Conservation (phyloP, 2,113 vertebrate genomes). For the Tretioscincus oriximinensis region DNA sequence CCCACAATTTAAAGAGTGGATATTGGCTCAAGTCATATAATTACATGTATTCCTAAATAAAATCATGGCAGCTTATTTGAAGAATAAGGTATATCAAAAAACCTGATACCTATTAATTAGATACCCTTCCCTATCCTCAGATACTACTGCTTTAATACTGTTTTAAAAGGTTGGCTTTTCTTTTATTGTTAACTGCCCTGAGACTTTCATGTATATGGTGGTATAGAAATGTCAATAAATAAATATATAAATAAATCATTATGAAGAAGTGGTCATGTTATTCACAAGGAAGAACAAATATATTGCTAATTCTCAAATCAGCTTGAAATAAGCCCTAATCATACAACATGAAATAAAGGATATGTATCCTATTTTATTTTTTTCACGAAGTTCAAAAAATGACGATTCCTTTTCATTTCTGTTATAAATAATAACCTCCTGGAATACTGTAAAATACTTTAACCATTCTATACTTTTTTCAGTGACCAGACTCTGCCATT, state of each 20-base stretch:
- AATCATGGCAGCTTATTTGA: conserved; percentile 79
- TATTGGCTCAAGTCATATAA: conserved; percentile 84
- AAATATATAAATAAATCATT: conserved; percentile 64
- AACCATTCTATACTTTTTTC: background rate
- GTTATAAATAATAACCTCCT: background rate
- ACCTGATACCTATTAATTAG: conserved; percentile 68
- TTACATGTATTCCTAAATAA: conserved; percentile 86
- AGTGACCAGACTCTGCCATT: background rate
- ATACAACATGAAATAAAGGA: conserved; percentile 34
- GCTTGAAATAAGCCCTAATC: conserved; percentile 48
- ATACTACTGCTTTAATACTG: no score
- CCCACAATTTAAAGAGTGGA: conserved; percentile 84
- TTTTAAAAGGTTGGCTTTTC: no score
- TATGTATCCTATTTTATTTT: conserved; percentile 16
- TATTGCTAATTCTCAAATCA: conserved; percentile 45
- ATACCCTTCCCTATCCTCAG: no score
- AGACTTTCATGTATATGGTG: no score
- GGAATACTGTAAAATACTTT: background rate
- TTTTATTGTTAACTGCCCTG: no score
- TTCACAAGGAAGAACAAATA: conserved; percentile 31
- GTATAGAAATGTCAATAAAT: conserved; percentile 46
- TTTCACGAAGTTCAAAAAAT: conserved; percentile 55
- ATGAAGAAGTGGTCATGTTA: conserved; percentile 60
- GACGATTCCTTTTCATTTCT: conserved; percentile 37
- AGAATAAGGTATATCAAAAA: conserved; percentile 74